These are phyloP conservation scores for Arge pagana DNA, from an alignment of 2,888 invertebrate genomes.

Conservation along the genomic window DNA sequence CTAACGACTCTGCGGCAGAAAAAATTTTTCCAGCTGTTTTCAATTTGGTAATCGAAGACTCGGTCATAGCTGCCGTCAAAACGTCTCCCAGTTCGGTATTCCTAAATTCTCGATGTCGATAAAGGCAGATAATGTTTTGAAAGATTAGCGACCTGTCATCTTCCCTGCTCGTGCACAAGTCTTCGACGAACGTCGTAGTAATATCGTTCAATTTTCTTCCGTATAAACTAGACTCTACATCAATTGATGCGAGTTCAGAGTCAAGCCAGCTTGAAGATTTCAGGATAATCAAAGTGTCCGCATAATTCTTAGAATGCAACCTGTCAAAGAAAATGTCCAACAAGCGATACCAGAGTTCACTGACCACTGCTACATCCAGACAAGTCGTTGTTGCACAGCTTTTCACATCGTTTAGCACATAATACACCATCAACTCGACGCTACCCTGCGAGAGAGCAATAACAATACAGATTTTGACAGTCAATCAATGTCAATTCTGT, in stretches of 20 bases:
- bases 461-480: constrained; percentile 1
- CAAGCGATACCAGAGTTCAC: constrained; percentile 43
- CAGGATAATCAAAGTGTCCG: constrained; percentile 34
- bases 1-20: constrained; percentile 41
- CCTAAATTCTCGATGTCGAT: constrained; percentile 38
- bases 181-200: constrained; percentile 24
- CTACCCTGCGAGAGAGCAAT: constrained; percentile 10
- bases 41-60: background rate
- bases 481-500: background rate
- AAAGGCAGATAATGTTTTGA: constrained; percentile 41
- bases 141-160: constrained; percentile 33
- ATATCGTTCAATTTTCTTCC: constrained; percentile 33
- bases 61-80: constrained; percentile 26
- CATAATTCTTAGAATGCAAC: constrained; percentile 32
- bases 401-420: constrained; percentile 43
- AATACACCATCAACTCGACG: background rate
- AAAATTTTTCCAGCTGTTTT: constrained; percentile 25
- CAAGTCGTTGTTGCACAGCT: constrained; percentile 8
- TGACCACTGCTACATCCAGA: constrained; percentile 31
- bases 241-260: constrained; percentile 31
- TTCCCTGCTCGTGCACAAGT: constrained; percentile 22
- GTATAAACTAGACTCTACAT: constrained; percentile 36
- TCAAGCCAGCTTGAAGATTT: constrained; percentile 38
- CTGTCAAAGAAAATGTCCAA: constrained; percentile 32
- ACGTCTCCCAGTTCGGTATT: constrained; percentile 41